These are phyloP conservation scores for Muschampia plurimacula DNA, from an alignment of 2,888 invertebrate species.

Conservation along the genomic window DNA sequence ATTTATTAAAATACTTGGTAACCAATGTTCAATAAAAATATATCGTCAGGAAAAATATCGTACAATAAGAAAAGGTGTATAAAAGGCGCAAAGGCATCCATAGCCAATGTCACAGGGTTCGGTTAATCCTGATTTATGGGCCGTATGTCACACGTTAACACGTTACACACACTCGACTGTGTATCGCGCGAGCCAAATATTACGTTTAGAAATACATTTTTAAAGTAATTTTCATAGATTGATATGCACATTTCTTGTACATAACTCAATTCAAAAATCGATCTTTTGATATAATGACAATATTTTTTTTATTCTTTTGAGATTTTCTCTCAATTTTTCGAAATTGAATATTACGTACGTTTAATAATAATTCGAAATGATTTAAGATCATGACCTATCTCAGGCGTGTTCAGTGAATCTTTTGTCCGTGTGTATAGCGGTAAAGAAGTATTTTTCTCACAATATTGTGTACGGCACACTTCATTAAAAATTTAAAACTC, in stretches of 20 bases:
- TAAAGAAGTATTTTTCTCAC: conserved; percentile 70
- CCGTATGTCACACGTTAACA: conserved; percentile 72
- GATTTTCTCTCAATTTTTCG: not conserved
- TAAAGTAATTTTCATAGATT: not conserved
- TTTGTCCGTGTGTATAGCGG: conserved; percentile 37
- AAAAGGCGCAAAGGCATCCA: conserved; percentile 15
- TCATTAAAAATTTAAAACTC: conserved; percentile 81
- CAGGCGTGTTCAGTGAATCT: conserved; percentile 1
- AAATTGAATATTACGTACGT: conserved; percentile 1
- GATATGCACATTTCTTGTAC: not conserved
- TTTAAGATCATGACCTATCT: not conserved
- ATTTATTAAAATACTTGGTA: not conserved
- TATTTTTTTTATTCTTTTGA: not conserved
- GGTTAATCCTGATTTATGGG: conserved; percentile 39
- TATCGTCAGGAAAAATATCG: not conserved
- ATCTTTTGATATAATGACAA: not conserved
- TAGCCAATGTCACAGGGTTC: conserved; percentile 26
- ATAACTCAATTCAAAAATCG: not conserved
- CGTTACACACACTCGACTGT: conserved; percentile 53
- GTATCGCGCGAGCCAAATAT: not conserved
- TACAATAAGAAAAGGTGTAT: not conserved
- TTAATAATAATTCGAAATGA: not conserved
- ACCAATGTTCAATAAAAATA: not conserved
- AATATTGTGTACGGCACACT: conserved; percentile 75
- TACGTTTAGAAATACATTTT: not conserved